Conservation (phyloP, 2,113 vertebrate species). For the Labrus mixtus region DNA sequence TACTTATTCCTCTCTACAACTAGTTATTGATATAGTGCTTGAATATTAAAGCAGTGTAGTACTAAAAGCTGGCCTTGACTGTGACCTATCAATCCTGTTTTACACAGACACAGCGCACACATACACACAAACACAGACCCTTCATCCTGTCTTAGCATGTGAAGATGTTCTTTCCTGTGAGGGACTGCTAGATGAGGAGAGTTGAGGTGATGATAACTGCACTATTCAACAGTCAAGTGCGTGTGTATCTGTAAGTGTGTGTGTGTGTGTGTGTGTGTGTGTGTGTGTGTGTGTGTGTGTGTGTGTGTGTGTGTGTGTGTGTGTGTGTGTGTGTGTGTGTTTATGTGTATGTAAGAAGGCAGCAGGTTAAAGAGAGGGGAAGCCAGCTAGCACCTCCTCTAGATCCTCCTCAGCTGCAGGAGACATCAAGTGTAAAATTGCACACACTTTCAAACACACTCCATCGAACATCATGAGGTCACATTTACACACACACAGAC, state of each 20-base stretch:
- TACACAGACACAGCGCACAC: constrained; percentile 18
- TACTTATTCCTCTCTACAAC: constrained; percentile 59
- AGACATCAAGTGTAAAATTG: constrained; percentile 78
- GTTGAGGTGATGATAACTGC: constrained; percentile 83
- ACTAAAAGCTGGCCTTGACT: constrained; percentile 54
- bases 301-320: constrained; percentile 28
- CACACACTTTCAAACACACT: constrained; percentile 62
- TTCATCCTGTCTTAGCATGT: constrained; percentile 54
- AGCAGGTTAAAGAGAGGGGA: constrained; percentile 64
- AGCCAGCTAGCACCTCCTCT: constrained; percentile 47
- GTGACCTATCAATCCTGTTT: constrained; percentile 42
- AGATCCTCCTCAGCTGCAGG: constrained; percentile 51
- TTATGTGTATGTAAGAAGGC: constrained; percentile 23
- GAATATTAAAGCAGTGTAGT: constrained; percentile 66
- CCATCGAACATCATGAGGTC: constrained; percentile 40
- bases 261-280: constrained; percentile 29
- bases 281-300: constrained; percentile 12
- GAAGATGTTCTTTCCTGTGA: constrained; percentile 64
- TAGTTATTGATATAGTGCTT: constrained; percentile 55
- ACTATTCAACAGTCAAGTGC: constrained; percentile 68
- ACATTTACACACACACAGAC: constrained; percentile 23
- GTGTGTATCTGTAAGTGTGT: constrained; percentile 30
- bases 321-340: constrained; percentile 11
- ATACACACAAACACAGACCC: constrained; percentile 10
- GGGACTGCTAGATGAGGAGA: constrained; percentile 66